Evolutionary conservation across 2,888 invertebrate species (phyloP).

Genomic region (Blastobasis lacticolella): DNA sequence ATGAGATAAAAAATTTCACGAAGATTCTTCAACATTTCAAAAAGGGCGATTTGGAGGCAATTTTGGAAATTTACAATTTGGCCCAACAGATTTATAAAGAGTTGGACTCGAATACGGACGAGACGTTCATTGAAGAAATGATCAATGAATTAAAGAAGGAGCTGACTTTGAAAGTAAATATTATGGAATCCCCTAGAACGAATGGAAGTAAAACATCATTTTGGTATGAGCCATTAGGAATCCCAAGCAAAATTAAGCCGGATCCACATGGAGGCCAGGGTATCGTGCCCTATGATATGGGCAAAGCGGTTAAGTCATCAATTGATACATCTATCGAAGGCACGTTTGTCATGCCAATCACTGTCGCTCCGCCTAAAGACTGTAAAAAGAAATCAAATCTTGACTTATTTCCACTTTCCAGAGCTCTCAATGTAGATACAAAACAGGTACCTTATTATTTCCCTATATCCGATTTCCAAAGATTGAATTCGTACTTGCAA

Average conservation of each 20-base stretch:
- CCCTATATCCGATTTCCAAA: slow-evolving; percentile 40
- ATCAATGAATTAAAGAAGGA: slow-evolving; percentile 8
- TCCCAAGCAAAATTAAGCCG: not conserved
- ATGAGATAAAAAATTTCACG: slow-evolving; percentile 48
- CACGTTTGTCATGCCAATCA: slow-evolving; percentile 7
- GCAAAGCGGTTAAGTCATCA: too few species aligned
- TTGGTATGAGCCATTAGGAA: slow-evolving; percentile 36
- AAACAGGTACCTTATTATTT: slow-evolving; percentile 42
- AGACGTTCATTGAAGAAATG: slow-evolving; percentile 21
- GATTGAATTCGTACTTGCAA: slow-evolving; percentile 36
- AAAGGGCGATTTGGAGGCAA: slow-evolving; percentile 58
- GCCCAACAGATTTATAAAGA: slow-evolving; percentile 61
- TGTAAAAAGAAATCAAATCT: not conserved
- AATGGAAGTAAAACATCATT: slow-evolving; percentile 22
- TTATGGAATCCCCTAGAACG: slow-evolving; percentile 3
- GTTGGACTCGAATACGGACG: slow-evolving; percentile 31
- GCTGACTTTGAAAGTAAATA: slow-evolving; percentile 1
- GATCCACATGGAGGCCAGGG: too few species aligned
- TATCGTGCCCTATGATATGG: too few species aligned
- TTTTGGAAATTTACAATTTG: slow-evolving; percentile 57
- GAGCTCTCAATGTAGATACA: slow-evolving; percentile 1
- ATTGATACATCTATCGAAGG: slow-evolving; percentile 23
- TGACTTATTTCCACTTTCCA: slow-evolving; percentile 18
- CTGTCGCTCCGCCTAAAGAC: not conserved
- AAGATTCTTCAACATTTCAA: slow-evolving; percentile 48